Evolutionary conservation across 1,140 invertebrate genomes (phyloP), one percentile per base, ranked within the genome.

Genomic region (Drosophila seguyi): DNA sequence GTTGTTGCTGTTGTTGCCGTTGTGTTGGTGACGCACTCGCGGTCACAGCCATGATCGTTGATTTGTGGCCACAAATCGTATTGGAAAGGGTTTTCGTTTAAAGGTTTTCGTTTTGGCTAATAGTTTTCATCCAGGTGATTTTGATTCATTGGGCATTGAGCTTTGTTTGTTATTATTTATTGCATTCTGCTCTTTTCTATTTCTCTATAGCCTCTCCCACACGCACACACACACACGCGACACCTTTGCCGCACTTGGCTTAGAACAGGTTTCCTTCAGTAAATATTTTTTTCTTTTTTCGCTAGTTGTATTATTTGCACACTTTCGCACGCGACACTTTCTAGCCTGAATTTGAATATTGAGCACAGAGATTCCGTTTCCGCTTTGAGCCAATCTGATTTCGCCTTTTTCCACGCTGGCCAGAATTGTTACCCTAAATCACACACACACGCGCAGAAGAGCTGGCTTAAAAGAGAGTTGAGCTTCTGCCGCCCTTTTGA

Each of bases 261-360:
- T 85, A 88, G 85, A 88, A 88, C 85, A 66, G 85, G 85, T 88
- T 88, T 66, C 36, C 39, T 34, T 44, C 44, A 29, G 31, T 42
- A 22, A 52, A 36, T 50, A 42, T 58, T 42, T 69, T 20, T 48
- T n/a, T n/a, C 20, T 62, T 81, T 66, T 44, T 50, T 47, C 65
- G 56, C 56, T 72, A 61, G 38, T 59, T 53, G 38, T 75, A 81
- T 62, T 73, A 80, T 80, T 81, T 85, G 72, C 71, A 88, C 80
- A 88, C 84, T 87, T 87, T 87, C 84, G 84, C 84, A 90, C 80
- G 84, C 84, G 84, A 87, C 84, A 88, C 84, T 88, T 88, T 88
- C 85, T 90, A 90, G 85, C 74, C 65, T 79, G 74, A 77, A 85
- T 86, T 68, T 74, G 58, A 83, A 76, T 80, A 77, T 88, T 88